phyloP scores from a whole-genome alignment of 2,797 vertebrate genomes.

The Cuniculus paca region DNA sequence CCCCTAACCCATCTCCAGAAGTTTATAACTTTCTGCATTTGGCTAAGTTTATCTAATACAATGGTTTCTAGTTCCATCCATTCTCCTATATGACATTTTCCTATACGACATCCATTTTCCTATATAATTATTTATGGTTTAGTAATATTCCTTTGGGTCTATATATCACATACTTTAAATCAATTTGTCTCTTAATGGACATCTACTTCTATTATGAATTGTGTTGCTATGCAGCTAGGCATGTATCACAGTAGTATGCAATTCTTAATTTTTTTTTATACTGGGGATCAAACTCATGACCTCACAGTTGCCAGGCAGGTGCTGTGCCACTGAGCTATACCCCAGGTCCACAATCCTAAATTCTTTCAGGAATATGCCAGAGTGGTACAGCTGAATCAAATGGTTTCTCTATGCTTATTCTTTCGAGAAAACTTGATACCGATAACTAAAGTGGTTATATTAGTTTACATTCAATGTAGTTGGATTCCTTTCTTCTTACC shows the following conservation, averaged over 20 bases:
- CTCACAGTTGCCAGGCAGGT: too few relatives aligned
- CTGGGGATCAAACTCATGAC: too few relatives aligned
- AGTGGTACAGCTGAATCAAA: not conserved
- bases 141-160: not conserved
- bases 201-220: not conserved
- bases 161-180: not conserved
- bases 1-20: not conserved
- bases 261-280: not conserved
- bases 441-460: not conserved
- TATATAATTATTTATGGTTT: not conserved
- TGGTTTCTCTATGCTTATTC: not conserved
- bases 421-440: not conserved
- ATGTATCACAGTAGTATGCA: not conserved
- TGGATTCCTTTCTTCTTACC: not conserved
- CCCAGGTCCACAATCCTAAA: too few relatives aligned
- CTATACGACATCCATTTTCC: too few relatives aligned
- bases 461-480: not conserved
- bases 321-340: too few relatives aligned
- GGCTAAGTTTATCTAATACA: not conserved
- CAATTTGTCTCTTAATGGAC: not conserved
- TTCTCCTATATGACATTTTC: not conserved
- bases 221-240: not conserved
- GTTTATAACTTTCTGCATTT: not conserved
- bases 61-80: not conserved
- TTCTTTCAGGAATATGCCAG: not conserved